phyloP scores from a whole-genome alignment of 23 tunicate species.

The Phallusia fumigata region DNA sequence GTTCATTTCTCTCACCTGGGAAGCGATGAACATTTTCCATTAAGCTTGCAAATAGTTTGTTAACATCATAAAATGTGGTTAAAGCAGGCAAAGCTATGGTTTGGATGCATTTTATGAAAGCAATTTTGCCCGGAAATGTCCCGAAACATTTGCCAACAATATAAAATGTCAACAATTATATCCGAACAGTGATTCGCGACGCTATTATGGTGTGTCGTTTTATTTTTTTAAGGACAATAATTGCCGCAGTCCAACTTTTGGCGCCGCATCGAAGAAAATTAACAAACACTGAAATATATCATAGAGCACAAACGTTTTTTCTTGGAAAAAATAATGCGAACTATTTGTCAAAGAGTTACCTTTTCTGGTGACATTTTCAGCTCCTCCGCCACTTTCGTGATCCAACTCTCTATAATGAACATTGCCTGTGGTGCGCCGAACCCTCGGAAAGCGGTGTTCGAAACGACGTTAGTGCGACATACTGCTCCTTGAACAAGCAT shows the following conservation, averaged over 20 bases:
- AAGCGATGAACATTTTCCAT: background rate
- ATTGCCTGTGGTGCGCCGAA: conserved; percentile 59
- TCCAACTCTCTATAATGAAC: conserved; percentile 40
- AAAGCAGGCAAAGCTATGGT: too few species aligned
- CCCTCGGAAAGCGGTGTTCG: conserved; percentile 52
- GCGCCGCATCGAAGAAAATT: too few species aligned
- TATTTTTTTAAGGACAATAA: too few species aligned
- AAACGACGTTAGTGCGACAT: conserved; percentile 34
- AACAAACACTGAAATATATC: background rate
- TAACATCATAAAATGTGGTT: too few species aligned
- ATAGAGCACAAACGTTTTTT: background rate
- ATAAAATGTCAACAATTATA: too few species aligned
- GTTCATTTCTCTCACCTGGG: conserved; percentile 38
- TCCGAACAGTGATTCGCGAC: too few species aligned
- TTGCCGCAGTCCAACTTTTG: too few species aligned
- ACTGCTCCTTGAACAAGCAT: conserved; percentile 31
- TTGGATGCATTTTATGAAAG: too few species aligned
- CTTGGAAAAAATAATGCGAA: background rate
- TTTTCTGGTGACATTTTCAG: conserved; percentile 33
- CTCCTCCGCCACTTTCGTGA: conserved; percentile 28
- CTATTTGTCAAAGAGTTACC: background rate
- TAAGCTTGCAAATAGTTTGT: too few species aligned
- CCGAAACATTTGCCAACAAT: too few species aligned
- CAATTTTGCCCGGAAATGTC: too few species aligned
- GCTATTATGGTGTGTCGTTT: too few species aligned